Evolutionary conservation across 2,113 vertebrate species (phyloP).

Genomic region (Sturnus vulgaris): DNA sequence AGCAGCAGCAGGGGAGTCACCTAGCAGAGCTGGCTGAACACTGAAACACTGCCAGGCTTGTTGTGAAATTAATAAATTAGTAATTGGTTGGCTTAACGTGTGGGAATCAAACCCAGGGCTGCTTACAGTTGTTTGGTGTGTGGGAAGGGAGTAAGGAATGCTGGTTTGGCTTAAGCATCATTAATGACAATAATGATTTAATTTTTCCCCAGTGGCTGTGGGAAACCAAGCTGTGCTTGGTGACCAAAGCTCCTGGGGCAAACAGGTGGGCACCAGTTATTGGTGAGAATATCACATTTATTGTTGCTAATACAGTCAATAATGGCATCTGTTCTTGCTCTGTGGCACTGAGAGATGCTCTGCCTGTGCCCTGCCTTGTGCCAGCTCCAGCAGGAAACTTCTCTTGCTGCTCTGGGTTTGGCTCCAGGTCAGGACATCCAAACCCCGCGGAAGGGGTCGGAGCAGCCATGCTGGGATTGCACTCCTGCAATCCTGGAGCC

Average conservation of each 20-base stretch:
- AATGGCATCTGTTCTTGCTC: background rate
- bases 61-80: constrained; percentile 10
- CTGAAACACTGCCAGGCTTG: background rate
- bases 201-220: background rate
- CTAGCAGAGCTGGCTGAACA: background rate
- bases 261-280: background rate
- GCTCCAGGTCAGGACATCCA: background rate
- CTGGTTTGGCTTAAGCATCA: background rate
- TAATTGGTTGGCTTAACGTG: background rate
- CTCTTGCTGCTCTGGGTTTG: background rate
- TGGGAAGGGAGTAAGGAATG: background rate
- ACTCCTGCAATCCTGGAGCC: accelerated
- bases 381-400: background rate
- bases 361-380: background rate
- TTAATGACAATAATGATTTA: background rate
- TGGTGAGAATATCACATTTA: background rate
- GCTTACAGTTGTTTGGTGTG: background rate
- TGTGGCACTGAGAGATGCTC: accelerated
- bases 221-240: background rate
- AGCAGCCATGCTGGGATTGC: background rate
- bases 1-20: background rate
- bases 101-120: background rate
- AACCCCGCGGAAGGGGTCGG: accelerated
- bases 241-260: background rate
- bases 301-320: background rate